Evolutionary conservation across 2,888 invertebrate genomes (phyloP).

Genomic region (Drosophila colorata): DNA sequence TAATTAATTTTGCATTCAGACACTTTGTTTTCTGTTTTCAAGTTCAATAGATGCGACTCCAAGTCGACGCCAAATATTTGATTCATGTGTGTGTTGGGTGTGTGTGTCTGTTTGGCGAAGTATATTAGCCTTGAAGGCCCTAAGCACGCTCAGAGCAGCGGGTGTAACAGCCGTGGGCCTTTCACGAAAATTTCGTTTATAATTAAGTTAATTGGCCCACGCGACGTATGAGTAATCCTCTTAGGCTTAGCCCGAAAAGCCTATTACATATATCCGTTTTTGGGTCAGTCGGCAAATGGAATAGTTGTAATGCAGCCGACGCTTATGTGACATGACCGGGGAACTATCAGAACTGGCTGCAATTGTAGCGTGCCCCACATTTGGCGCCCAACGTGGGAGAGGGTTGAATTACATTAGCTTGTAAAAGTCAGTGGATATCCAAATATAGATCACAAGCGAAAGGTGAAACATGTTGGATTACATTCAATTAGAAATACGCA

Average conservation of each 20-base stretch:
- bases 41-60: constrained; percentile 44
- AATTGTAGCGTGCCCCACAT: constrained; percentile 23
- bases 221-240: constrained; percentile 72
- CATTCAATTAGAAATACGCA: not conserved
- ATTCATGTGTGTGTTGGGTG: constrained; percentile 7
- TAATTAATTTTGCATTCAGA: constrained; percentile 53
- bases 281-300: constrained; percentile 37
- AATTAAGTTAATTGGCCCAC: constrained; percentile 68
- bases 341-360: constrained; percentile 4
- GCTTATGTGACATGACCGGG: constrained; percentile 8
- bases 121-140: constrained; percentile 30
- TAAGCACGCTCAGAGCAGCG: not conserved
- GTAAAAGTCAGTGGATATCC: not conserved
- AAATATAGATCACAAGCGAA: not conserved
- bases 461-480: constrained; percentile 5
- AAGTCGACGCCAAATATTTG: constrained; percentile 25
- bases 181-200: constrained; percentile 41
- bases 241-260: constrained; percentile 50
- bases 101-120: constrained; percentile 7
- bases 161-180: constrained; percentile 8
- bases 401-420: not conserved
- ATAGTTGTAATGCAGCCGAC: constrained; percentile 25
- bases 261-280: constrained; percentile 42
- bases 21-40: constrained; percentile 17
- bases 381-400: constrained; percentile 17